Conservation (phyloP, 2,888 invertebrate genomes). For the Lycocerus yunnanus region DNA sequence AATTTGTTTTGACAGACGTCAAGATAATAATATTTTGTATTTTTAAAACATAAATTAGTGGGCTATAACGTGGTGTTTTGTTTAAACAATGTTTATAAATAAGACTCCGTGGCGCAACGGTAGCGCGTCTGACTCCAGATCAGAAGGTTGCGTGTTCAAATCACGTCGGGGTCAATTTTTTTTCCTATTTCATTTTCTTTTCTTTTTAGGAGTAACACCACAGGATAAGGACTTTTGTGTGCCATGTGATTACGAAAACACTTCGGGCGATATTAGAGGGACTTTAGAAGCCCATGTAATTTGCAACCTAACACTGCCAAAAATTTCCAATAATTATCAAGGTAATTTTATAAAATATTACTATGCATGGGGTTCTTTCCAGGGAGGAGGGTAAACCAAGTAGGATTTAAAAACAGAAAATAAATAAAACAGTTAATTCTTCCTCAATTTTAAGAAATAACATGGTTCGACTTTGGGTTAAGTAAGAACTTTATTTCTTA, state of each 20-base stretch:
- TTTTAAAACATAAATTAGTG: neutral
- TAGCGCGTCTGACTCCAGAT: conserved; percentile 98
- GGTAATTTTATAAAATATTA: conserved; percentile 1
- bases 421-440: no score
- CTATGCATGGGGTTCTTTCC: no score
- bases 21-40: neutral
- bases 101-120: conserved; percentile 94
- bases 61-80: neutral
- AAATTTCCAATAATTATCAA: conserved; percentile 7
- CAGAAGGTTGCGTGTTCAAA: conserved; percentile 98
- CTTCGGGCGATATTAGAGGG: conserved; percentile 10
- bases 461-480: no score
- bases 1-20: neutral
- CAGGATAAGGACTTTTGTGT: conserved; percentile 54
- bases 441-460: no score
- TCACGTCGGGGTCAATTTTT: conserved; percentile 86
- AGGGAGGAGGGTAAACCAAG: no score
- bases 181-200: conserved; percentile 27
- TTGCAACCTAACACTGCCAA: conserved; percentile 38
- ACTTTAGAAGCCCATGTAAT: conserved; percentile 37
- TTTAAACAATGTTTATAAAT: neutral
- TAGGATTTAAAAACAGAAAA: no score
- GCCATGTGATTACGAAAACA: conserved; percentile 22
- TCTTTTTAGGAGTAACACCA: conserved; percentile 59
- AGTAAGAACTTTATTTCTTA: no score